Base-by-base conservation (phyloP, 2,888 invertebrate species). In the Drepanosiphum platanoidis region DNA sequence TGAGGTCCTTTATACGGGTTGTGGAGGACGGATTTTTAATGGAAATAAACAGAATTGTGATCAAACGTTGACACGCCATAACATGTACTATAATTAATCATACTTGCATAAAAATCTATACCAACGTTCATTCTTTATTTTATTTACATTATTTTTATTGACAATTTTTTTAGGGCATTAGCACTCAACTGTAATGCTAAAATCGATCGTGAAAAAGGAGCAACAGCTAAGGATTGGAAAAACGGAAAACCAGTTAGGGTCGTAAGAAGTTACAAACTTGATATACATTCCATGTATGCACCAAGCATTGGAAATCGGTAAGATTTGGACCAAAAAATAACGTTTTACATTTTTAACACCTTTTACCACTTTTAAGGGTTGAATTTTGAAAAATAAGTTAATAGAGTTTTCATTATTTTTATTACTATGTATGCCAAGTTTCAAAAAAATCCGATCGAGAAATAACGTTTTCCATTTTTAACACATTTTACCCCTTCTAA, bases 1-100 rank as follows among this genome's bases (percentile, higher is more conserved):
- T 75, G 93, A 94, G 89, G 95, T 96, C 89, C 92, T 93, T 1
- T 96, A 96, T 89, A 95, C 95, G 0, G 96, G 96, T 39, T 94
- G 95, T 88, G 96, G 96, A 9, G 96, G 96, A 0, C 91, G 96
- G 11, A 95, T 96, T 89, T 90, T 96, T 1, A 94, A 94, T 1
- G 95, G 95, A 4, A 96, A 96, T 89, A 95, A 95, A 89, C 96
- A 96, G 89, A 94, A 94, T 86, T 93, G 93, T 89, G 94, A 96
- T 89, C 96, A 96, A 89, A 92, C 91, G 1, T 92, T 96, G 7
- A 95, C 94, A 0, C 91, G 94, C 86, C 93, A 93, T 91, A 96
- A 96, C 89, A 94, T 92, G 94, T 94, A 68, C n/a, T n/a, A n/a
- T n/a, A n/a, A n/a, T n/a, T n/a, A n/a, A n/a, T n/a, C n/a, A n/a